phyloP scores from a whole-genome alignment of 2,888 invertebrate species.

The Apodemia hepburni region DNA sequence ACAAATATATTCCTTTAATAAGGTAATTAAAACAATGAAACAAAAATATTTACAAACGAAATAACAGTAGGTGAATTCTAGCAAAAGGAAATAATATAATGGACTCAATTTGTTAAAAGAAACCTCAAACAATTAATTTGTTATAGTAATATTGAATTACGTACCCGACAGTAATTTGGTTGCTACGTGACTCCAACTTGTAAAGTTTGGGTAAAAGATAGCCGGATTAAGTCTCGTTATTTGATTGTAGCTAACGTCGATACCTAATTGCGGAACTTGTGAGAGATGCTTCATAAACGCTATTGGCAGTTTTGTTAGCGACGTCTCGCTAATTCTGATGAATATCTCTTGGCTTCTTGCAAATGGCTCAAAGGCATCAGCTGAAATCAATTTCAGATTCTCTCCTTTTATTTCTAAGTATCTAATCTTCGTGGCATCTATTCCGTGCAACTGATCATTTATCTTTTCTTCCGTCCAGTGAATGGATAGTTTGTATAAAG shows the following conservation, averaged over 20 bases:
- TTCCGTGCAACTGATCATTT: slow-evolving; percentile 87
- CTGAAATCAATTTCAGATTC: slow-evolving; percentile 86
- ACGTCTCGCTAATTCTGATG: slow-evolving; percentile 88
- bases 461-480: slow-evolving; percentile 87
- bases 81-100: not conserved
- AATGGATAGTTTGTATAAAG: slow-evolving; percentile 87
- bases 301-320: slow-evolving; percentile 88
- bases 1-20: not conserved
- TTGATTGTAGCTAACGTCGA: slow-evolving; percentile 91
- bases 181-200: slow-evolving; percentile 92
- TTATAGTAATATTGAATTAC: slow-evolving; percentile 33
- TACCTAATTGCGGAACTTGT: slow-evolving; percentile 88
- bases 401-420: slow-evolving; percentile 90
- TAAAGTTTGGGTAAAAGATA: slow-evolving; percentile 92
- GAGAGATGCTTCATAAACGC: slow-evolving; percentile 89
- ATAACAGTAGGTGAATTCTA: not conserved
- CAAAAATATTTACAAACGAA: not conserved
- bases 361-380: slow-evolving; percentile 88
- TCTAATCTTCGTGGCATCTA: slow-evolving; percentile 88
- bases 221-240: slow-evolving; percentile 89
- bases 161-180: slow-evolving; percentile 91
- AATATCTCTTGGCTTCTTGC: slow-evolving; percentile 87
- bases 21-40: not conserved
- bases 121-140: slow-evolving; percentile 13
- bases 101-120: not conserved